Evolutionary conservation across 2,113 vertebrate species (phyloP).

Genomic region (Australoheros scitulus): DNA sequence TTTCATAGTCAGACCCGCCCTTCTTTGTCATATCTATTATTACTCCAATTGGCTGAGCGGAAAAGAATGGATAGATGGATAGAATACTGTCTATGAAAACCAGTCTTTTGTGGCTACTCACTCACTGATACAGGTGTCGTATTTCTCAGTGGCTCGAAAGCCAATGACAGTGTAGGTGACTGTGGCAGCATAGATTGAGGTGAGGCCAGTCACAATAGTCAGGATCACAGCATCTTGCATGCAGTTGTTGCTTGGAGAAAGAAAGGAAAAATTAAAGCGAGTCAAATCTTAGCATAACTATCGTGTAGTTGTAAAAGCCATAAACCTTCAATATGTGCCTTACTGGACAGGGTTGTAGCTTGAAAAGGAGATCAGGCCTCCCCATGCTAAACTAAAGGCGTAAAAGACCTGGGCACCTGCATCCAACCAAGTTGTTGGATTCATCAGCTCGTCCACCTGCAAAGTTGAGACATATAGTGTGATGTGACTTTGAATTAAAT

Average conservation of each 20-base stretch:
- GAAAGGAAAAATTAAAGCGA: neutral
- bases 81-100: too few relatives aligned
- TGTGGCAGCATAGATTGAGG: constrained; percentile 87
- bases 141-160: constrained; percentile 90
- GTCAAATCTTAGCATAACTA: neutral
- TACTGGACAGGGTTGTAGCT: constrained; percentile 95
- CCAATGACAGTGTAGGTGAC: constrained; percentile 93
- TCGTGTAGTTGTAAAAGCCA: neutral
- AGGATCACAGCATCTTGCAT: constrained; percentile 87
- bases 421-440: constrained; percentile 90
- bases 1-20: too few relatives aligned
- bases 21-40: too few relatives aligned
- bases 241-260: constrained; percentile 87
- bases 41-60: too few relatives aligned
- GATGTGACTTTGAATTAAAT: neutral
- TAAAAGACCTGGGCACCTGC: constrained; percentile 94
- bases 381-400: constrained; percentile 91
- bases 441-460: constrained; percentile 85
- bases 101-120: constrained; percentile 60
- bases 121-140: constrained; percentile 83
- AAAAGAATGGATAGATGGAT: too few relatives aligned
- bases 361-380: constrained; percentile 95
- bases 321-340: constrained; percentile 60
- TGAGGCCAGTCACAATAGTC: constrained; percentile 87
- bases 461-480: neutral